Conservation (phyloP, 2,113 vertebrate species). For the Cynocephalus volans region DNA sequence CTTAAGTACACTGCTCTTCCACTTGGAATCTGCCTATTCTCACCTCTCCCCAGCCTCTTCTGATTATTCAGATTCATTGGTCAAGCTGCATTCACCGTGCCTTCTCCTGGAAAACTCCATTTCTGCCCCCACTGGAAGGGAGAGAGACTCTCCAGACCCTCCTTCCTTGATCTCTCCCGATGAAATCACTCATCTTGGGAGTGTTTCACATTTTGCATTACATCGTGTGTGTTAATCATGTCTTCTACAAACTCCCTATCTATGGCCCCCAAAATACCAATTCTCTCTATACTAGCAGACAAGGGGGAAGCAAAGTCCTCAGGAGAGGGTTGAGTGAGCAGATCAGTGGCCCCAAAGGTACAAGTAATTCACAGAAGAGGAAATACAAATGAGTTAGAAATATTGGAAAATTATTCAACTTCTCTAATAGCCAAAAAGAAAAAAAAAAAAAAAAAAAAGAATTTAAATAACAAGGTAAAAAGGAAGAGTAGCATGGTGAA, state of each 20-base stretch:
- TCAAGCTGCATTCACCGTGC: fast-evolving
- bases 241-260: not conserved
- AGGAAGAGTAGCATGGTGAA: not conserved
- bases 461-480: not conserved
- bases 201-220: not conserved
- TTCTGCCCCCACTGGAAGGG: not conserved
- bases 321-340: not conserved
- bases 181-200: not conserved
- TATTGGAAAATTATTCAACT: not conserved
- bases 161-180: not conserved
- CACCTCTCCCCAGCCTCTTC: not conserved
- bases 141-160: no score
- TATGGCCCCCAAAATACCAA: not conserved
- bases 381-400: not conserved
- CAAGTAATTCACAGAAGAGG: not conserved
- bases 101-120: no score
- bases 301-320: not conserved
- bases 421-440: not conserved
- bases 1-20: fast-evolving
- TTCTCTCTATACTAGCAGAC: not conserved
- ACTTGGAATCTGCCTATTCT: not conserved
- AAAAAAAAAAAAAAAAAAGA: not conserved
- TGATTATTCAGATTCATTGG: not conserved
- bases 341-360: not conserved
- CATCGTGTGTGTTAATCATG: not conserved